Percentiles rank a stretch among this genome's conserved stretches.
These are phyloP conservation scores for Drosophila takahashii DNA, from an alignment of 1,140 invertebrate species.

Conservation along the genomic window DNA sequence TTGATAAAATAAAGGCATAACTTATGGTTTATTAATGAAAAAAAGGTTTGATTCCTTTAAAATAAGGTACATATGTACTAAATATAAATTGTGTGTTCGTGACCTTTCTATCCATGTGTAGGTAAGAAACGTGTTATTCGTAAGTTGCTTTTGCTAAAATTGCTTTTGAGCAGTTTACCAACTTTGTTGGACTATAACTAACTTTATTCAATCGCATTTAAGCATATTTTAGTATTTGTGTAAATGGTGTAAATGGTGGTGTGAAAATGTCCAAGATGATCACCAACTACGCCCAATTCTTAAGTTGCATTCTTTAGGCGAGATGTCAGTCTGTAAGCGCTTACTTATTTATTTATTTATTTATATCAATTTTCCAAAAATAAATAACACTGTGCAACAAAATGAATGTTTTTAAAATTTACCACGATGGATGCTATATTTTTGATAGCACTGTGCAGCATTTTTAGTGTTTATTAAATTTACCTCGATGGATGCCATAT, in stretches of 20 bases:
- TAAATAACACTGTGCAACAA: too few species aligned
- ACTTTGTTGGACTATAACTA: constrained; percentile 7
- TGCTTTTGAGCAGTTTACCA: not conserved
- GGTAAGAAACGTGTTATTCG: not conserved
- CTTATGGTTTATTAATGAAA: constrained; percentile 1
- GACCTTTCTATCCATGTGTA: not conserved
- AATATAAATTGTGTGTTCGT: not conserved
- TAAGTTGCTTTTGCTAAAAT: not conserved
- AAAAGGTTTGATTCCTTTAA: not conserved
- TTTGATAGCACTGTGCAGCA: too few species aligned
- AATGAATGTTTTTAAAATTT: too few species aligned
- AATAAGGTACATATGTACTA: too few species aligned
- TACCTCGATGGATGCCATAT: too few species aligned
- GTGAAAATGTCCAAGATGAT: constrained; percentile 20
- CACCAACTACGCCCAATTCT: constrained; percentile 20
- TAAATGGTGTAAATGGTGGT: constrained; percentile 6
- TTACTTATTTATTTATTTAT: constrained; percentile 10
- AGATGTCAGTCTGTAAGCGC: constrained; percentile 18
- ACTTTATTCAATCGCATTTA: constrained; percentile 15
- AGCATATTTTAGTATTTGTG: constrained; percentile 12
- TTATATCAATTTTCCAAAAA: too few species aligned
- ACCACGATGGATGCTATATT: too few species aligned
- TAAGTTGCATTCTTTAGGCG: constrained; percentile 26
- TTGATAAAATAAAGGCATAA: not conserved
- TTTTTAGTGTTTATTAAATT: too few species aligned